A percentile compares a stretch with the other conserved stretches of the same genome.
Conservation (phyloP, 2,113 vertebrate genomes). For the Psilopsiagon aymara region DNA sequence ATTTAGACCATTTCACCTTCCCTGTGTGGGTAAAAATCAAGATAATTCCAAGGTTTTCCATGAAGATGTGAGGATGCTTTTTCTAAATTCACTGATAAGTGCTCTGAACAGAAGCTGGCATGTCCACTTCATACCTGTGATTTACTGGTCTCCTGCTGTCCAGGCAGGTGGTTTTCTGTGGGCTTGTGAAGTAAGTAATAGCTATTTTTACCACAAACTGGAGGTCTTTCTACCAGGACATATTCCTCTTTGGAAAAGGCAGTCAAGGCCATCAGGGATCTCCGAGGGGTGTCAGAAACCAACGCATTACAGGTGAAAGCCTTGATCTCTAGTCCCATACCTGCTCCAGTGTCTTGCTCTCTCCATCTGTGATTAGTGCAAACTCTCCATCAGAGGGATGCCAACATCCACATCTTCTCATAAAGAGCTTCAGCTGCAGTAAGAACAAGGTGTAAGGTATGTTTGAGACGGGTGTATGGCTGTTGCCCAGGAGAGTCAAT, state of each 20-base stretch:
- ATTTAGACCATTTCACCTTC: neutral
- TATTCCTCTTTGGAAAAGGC: neutral
- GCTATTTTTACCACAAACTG: neutral
- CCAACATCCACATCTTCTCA: neutral
- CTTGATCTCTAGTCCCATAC: neutral
- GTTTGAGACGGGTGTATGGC: neutral
- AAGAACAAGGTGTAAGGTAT: neutral
- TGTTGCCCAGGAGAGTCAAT: neutral
- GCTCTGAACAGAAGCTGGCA: neutral
- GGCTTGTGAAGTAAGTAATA: neutral
- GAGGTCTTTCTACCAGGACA: neutral
- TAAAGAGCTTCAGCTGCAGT: neutral
- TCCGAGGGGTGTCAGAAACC: neutral
- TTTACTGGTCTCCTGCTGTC: neutral
- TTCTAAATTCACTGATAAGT: neutral
- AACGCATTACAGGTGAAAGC: neutral
- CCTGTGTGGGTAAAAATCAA: neutral
- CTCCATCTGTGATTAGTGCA: neutral
- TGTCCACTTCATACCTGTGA: neutral
- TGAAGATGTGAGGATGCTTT: neutral
- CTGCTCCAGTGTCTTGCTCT: accelerated
- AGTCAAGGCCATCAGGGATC: neutral
- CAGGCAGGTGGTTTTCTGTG: neutral
- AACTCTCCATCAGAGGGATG: neutral
- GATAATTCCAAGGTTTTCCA: neutral